Evolutionary conservation across 2,888 invertebrate species (phyloP).

Genomic region (Heliconius ethilla): DNA sequence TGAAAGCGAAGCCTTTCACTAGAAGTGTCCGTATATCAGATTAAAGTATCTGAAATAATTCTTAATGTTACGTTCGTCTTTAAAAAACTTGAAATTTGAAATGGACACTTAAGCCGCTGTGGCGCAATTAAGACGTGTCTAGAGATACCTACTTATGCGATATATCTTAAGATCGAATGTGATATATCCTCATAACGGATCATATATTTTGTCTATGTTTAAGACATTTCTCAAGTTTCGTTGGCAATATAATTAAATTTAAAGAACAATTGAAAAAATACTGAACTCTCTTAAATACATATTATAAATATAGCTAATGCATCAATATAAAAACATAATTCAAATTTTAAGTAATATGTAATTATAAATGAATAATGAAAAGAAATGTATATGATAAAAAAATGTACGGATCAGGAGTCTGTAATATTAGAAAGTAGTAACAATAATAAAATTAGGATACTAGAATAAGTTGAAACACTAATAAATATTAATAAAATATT

Average conservation of each 20-base stretch:
- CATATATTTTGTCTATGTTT: not conserved
- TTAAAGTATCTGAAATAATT: conserved; percentile 18
- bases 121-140: not conserved
- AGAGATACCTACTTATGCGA: not conserved
- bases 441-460: not conserved
- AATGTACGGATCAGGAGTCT: too few species aligned
- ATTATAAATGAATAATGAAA: too few species aligned
- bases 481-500: not conserved
- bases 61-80: not conserved
- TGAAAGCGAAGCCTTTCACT: conserved; percentile 52
- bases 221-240: too few species aligned
- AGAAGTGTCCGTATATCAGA: conserved; percentile 40
- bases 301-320: too few species aligned
- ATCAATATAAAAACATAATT: too few species aligned
- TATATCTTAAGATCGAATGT: not conserved
- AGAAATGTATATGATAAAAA: too few species aligned
- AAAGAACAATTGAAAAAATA: too few species aligned
- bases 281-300: too few species aligned
- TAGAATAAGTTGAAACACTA: not conserved
- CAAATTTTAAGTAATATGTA: too few species aligned
- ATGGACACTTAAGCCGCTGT: not conserved
- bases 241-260: too few species aligned
- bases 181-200: not conserved
- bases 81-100: conserved; percentile 2
- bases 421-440: not conserved